These are phyloP conservation scores for Heterotilapia buettikoferi DNA, from an alignment of 2,113 vertebrate genomes.

Conservation along the genomic window DNA sequence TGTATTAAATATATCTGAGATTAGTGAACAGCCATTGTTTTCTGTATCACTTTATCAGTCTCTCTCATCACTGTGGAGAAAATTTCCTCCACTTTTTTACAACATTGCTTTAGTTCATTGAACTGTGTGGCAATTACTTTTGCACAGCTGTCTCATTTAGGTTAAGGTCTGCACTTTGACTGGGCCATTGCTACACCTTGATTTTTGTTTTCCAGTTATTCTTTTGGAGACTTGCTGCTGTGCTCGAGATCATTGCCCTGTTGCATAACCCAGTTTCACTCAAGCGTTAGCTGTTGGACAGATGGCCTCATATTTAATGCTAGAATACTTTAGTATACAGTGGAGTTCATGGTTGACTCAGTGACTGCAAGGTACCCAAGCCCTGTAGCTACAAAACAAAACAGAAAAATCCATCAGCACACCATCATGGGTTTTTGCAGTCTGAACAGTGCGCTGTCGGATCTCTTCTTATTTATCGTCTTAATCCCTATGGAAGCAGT, in stretches of 20 bases:
- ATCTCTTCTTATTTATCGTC: not conserved
- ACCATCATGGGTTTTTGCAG: not conserved
- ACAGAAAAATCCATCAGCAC: not conserved
- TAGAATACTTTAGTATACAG: not conserved
- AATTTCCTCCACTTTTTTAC: not conserved
- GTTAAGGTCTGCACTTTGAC: not conserved
- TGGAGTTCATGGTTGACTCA: not conserved
- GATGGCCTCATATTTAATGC: not conserved
- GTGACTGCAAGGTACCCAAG: not conserved
- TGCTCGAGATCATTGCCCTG: not conserved
- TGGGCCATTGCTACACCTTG: not conserved
- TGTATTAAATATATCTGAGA: not conserved
- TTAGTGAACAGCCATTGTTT: not conserved
- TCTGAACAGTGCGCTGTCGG: rapidly evolving
- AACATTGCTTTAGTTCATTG: not conserved
- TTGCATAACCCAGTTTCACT: not conserved
- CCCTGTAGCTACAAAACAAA: not conserved
- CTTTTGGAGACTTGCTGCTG: not conserved
- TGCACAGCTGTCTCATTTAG: not conserved
- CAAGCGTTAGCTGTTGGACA: not conserved
- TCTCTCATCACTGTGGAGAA: not conserved
- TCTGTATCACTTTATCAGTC: not conserved
- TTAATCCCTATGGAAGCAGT: not conserved
- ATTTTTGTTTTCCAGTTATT: not conserved
- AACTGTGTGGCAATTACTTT: not conserved